Percentiles rank a stretch among this genome's conserved stretches.
Conservation (phyloP, 2,113 vertebrate genomes). For the Dissostichus mawsoni region DNA sequence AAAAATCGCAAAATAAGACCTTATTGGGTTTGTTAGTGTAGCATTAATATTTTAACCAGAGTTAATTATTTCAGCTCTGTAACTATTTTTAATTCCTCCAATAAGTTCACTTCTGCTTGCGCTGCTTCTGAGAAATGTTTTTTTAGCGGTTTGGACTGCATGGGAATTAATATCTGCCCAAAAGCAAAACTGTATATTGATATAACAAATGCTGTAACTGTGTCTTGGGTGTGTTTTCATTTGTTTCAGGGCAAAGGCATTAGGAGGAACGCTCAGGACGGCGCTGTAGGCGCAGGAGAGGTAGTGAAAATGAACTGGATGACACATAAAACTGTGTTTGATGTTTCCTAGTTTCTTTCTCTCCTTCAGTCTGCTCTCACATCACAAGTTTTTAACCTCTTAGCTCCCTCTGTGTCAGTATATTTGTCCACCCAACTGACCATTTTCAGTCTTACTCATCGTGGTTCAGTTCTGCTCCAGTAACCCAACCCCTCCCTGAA, state of each 20-base stretch:
- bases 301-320: conserved; percentile 45
- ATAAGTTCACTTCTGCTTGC: background rate
- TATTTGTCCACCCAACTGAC: background rate
- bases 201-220: background rate
- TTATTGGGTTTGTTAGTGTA: too few relatives aligned
- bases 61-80: background rate
- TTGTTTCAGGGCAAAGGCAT: conserved; percentile 65
- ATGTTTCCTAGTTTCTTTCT: background rate
- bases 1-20: too few relatives aligned
- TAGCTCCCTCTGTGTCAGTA: background rate
- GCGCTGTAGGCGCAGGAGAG: conserved; percentile 42
- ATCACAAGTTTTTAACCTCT: background rate
- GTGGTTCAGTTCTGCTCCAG: conserved; percentile 26
- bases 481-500: conserved; percentile 24
- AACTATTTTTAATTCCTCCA: background rate
- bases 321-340: background rate
- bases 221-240: conserved; percentile 9
- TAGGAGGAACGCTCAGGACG: conserved; percentile 37
- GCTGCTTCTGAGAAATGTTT: too few relatives aligned
- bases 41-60: background rate
- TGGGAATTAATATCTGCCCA: background rate
- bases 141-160: background rate
- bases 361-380: background rate
- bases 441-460: conserved; percentile 1
- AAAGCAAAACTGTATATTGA: background rate